A percentile compares a stretch with the other conserved stretches of the same genome.
These are phyloP conservation scores for Lottia gigantea DNA, from an alignment of 2,888 invertebrate genomes.

Conservation along the genomic window DNA sequence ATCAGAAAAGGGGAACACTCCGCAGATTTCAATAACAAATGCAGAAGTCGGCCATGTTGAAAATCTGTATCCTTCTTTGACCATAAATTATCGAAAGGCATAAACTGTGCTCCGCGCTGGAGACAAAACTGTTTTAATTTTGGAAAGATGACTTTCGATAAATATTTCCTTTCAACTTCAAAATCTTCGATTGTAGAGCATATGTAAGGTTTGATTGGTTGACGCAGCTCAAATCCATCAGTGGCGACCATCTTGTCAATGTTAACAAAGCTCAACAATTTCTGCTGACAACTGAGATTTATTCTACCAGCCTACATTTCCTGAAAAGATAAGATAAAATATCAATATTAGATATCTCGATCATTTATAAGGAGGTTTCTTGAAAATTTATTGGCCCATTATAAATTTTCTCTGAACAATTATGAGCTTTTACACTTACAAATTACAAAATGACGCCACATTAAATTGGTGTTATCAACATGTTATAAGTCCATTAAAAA, in stretches of 20 bases:
- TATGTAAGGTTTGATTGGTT: slow-evolving; percentile 52
- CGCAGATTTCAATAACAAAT: slow-evolving; percentile 51
- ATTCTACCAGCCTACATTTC: too few species aligned
- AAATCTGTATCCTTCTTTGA: slow-evolving; percentile 42
- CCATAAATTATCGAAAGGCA: slow-evolving; percentile 61
- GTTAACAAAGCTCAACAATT: too few species aligned
- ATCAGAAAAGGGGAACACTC: slow-evolving; percentile 62
- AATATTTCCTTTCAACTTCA: slow-evolving; percentile 44
- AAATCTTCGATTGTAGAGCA: slow-evolving; percentile 57
- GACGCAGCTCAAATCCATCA: slow-evolving; percentile 42
- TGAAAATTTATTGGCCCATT: too few species aligned
- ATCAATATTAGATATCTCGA: too few species aligned
- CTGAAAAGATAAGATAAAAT: too few species aligned
- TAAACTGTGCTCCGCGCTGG: slow-evolving; percentile 55
- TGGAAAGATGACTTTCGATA: slow-evolving; percentile 54
- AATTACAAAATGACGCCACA: too few species aligned
- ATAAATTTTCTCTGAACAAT: too few species aligned
- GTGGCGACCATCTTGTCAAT: not conserved
- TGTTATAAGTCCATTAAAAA: too few species aligned
- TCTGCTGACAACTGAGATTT: too few species aligned
- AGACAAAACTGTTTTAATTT: slow-evolving; percentile 38
- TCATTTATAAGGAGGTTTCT: too few species aligned
- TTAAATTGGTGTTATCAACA: too few species aligned
- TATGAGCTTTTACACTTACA: too few species aligned
- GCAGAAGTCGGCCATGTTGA: slow-evolving; percentile 47